Conservation (phyloP, 2,797 vertebrate species). For the Heterohyrax brucei region DNA sequence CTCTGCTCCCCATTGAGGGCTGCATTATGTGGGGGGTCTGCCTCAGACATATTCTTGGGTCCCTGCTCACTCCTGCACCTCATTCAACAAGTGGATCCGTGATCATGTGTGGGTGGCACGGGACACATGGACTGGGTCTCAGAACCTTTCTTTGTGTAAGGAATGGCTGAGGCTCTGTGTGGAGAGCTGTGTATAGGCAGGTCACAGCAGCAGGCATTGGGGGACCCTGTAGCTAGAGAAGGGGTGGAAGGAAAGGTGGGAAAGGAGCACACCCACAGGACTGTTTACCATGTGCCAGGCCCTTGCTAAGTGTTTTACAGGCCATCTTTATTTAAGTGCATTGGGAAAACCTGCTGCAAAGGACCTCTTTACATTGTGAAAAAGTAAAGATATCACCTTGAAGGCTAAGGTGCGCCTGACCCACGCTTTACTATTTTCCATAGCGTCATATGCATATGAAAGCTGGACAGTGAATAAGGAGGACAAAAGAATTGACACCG, state of each 20-base stretch:
- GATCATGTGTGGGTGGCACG: not conserved
- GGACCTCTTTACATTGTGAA: too few relatives aligned
- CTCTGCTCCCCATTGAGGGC: not conserved
- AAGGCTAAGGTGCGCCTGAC: too few relatives aligned
- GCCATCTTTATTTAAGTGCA: not conserved
- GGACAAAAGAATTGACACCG: too few relatives aligned
- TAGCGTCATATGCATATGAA: too few relatives aligned
- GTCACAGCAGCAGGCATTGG: not conserved
- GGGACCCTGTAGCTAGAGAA: not conserved
- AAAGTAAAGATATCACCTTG: too few relatives aligned
- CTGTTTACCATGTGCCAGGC: not conserved
- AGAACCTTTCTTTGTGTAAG: not conserved
- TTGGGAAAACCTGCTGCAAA: too few relatives aligned
- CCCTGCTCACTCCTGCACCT: not conserved
- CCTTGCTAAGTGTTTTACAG: not conserved
- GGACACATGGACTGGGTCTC: not conserved
- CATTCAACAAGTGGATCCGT: not conserved
- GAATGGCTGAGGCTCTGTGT: fast-evolving
- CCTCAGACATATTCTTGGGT: not conserved
- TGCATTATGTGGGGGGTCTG: not conserved
- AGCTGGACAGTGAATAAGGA: too few relatives aligned
- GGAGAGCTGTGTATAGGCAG: fast-evolving
- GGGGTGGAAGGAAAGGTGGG: too few relatives aligned
- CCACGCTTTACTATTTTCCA: too few relatives aligned
- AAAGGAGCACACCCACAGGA: not conserved